Base-by-base conservation (phyloP, 2,888 invertebrate genomes). In the Acronicta psi region DNA sequence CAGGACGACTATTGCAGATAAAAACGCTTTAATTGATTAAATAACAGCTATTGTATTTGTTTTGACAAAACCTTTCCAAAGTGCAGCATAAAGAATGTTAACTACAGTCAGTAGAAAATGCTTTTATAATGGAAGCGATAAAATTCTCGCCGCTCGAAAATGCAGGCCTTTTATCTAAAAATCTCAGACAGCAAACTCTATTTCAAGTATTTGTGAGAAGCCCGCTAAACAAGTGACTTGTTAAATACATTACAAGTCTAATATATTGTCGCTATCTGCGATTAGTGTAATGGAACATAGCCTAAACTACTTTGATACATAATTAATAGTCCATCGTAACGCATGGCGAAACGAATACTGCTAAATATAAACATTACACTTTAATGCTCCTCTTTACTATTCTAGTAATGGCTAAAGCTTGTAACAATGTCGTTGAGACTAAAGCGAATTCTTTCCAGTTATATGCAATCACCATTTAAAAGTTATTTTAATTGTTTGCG, bases 361-460 rank as follows among this genome's bases (percentile, higher is more conserved):
- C 59, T 59, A 56, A 83, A 89, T 87, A 89, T 92, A 92, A 92
- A 92, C 90, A 91, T 92, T 87, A 85, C 89, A 88, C 83, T 91
- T 93, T 88, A 93, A 78, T 85, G 73, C 77, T 68, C 71, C 79
- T 83, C 82, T 87, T 86, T 84, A 75, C 73, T 74, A 78, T 74
- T 70, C 73, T 81, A 85, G 92, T 94, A 94, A 94, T 94, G 94
- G 94, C 85, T 79, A 91, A 94, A 94, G 83, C 94, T 83, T 94
- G 94, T 91, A 83, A 82, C 87, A 82, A 81, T 84, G 84, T 85
- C 80, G 73, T 77, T 29, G 62, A 58, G 44, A 74, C 73, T 73
- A 71, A 83, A 80, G 74, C 77, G 75, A 81, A 84, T 85, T 82
- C 85, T 87, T 84, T 85, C 77, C 73, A 77, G 74, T 79, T 80